Conservation (phyloP, 2,797 vertebrate genomes). For the Dendrocincla fuliginosa region DNA sequence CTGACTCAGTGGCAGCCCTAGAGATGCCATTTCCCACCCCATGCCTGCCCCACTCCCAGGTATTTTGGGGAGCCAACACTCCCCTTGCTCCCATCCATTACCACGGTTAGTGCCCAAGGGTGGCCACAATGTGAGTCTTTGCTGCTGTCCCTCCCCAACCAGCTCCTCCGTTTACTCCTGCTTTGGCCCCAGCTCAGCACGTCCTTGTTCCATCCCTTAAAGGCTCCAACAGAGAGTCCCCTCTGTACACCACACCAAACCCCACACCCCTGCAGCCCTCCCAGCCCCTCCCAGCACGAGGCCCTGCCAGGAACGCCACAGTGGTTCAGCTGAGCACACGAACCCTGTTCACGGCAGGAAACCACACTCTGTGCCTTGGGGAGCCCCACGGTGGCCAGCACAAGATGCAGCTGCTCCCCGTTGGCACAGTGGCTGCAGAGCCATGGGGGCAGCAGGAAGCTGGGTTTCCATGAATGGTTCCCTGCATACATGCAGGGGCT, state of each 20-base stretch:
- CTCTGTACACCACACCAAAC: neutral
- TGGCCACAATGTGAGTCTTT: neutral
- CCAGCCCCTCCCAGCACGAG: fast-evolving
- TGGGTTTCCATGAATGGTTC: neutral
- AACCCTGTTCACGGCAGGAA: neutral
- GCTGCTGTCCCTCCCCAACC: neutral
- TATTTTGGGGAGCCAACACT: fast-evolving
- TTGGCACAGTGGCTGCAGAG: neutral
- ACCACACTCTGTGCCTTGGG: neutral
- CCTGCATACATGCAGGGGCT: fast-evolving
- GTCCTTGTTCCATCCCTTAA: fast-evolving
- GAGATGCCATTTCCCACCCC: neutral
- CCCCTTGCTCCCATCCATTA: fast-evolving
- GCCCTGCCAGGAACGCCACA: neutral
- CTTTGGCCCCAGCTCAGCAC: neutral
- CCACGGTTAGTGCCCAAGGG: neutral
- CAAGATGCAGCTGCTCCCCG: neutral
- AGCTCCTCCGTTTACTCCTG: neutral
- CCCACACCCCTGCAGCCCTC: fast-evolving
- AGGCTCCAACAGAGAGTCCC: neutral
- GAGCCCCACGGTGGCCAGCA: neutral
- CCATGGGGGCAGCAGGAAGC: neutral
- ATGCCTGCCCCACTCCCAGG: neutral
- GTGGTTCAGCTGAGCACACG: neutral
- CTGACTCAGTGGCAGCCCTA: neutral